Evolutionary conservation across 2,113 vertebrate species (phyloP).

Genomic region (Ploceus nigricollis): DNA sequence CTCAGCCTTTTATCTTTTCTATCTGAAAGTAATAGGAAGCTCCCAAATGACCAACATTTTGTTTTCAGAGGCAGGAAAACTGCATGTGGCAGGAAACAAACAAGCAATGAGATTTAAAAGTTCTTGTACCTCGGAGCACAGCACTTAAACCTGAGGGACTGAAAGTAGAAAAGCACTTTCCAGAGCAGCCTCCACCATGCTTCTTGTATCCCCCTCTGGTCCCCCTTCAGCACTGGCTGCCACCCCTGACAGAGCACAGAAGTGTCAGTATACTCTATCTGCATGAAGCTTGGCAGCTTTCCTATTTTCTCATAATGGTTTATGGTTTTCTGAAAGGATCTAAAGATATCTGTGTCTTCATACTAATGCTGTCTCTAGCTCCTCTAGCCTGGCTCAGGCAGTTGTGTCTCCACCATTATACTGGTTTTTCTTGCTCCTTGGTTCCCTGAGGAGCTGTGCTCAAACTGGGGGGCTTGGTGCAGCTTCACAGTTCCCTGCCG

Average conservation of each 20-base stretch:
- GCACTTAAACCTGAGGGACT: not conserved
- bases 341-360: not conserved
- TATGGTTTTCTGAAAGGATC: not conserved
- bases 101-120: constrained; percentile 13
- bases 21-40: constrained; percentile 28
- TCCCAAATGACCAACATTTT: constrained; percentile 48
- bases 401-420: not conserved
- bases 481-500: not conserved
- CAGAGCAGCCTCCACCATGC: not conserved
- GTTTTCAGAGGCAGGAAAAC: constrained; percentile 21
- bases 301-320: not conserved
- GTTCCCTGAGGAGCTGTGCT: not conserved
- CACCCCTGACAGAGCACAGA: not conserved
- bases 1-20: constrained; percentile 43
- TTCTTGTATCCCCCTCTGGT: not conserved
- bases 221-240: not conserved
- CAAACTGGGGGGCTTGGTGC: not conserved
- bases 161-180: not conserved
- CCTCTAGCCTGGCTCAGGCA: not conserved
- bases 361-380: not conserved
- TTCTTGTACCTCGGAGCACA: not conserved
- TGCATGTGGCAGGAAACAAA: constrained; percentile 21
- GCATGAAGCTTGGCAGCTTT: constrained; percentile 4
- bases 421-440: not conserved
- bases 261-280: not conserved